These are phyloP conservation scores for Ennomos quercinarius DNA, from an alignment of 2,888 invertebrate species.

Conservation along the genomic window DNA sequence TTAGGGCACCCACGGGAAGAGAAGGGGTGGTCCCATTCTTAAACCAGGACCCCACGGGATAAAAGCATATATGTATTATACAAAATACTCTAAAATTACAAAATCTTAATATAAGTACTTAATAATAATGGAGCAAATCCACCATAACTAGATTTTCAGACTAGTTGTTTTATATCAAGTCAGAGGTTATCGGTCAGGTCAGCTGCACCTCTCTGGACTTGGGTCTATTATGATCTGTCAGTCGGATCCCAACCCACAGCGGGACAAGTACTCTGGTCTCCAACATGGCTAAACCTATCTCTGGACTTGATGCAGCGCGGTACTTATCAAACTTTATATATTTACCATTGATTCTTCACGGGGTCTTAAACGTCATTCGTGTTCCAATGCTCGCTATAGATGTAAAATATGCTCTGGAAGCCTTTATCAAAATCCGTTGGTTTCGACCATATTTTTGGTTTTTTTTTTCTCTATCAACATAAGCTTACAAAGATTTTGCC, in stretches of 20 bases:
- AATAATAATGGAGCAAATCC: slow-evolving; percentile 20
- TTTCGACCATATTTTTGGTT: no score
- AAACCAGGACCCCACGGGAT: no score
- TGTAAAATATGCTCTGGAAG: no score
- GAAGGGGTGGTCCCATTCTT: no score
- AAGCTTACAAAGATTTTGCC: no score
- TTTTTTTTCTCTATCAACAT: no score
- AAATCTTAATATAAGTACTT: no score
- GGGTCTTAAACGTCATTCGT: no score
- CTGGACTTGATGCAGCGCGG: slow-evolving; percentile 89
- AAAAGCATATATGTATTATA: no score
- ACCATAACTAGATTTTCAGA: slow-evolving; percentile 34
- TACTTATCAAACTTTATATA: slow-evolving; percentile 62
- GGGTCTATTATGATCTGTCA: slow-evolving; percentile 36
- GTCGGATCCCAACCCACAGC: slow-evolving; percentile 59
- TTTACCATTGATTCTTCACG: neutral
- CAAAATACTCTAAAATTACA: neutral
- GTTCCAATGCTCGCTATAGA: no score
- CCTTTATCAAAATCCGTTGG: no score
- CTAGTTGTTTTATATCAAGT: slow-evolving; percentile 45
- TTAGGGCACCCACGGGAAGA: no score
- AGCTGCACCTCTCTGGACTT: slow-evolving; percentile 32
- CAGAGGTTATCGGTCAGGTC: slow-evolving; percentile 63
- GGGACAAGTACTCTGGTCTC: slow-evolving; percentile 49
- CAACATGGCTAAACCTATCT: slow-evolving; percentile 81